Percentiles rank a stretch among this genome's conserved stretches.
These are phyloP conservation scores for Crossocerus cetratus DNA, from an alignment of 2,888 invertebrate species.

Conservation along the genomic window DNA sequence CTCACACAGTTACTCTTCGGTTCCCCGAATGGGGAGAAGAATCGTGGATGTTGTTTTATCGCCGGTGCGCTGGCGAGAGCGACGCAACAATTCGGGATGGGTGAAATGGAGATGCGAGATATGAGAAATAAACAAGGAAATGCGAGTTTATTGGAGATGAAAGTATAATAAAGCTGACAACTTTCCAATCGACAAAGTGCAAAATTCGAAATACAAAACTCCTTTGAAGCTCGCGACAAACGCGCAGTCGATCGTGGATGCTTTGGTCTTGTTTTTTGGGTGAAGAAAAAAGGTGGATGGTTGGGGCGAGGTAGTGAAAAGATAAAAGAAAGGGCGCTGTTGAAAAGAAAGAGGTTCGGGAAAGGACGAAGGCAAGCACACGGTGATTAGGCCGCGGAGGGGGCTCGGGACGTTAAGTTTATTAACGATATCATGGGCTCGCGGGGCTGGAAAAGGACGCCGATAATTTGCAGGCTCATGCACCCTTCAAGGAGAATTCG, in stretches of 20 bases:
- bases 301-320: conserved; percentile 15
- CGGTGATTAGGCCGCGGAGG: conserved; percentile 74
- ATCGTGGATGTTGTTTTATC: not conserved
- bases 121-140: too few species aligned
- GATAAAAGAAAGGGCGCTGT: conserved; percentile 22
- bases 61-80: not conserved
- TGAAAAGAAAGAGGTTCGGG: conserved; percentile 24
- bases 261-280: not conserved
- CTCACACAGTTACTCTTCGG: conserved; percentile 61
- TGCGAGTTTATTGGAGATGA: too few species aligned
- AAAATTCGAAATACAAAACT: conserved; percentile 72
- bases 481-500: conserved; percentile 64
- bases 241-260: conserved; percentile 68
- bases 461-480: conserved; percentile 73
- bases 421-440: conserved; percentile 69
- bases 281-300: conserved; percentile 8
- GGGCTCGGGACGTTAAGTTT: conserved; percentile 69
- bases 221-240: conserved; percentile 73
- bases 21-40: not conserved
- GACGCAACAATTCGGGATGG: too few species aligned
- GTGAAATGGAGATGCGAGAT: too few species aligned
- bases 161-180: too few species aligned
- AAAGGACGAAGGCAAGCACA: conserved; percentile 42
- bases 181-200: too few species aligned
- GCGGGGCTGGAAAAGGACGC: conserved; percentile 64